phyloP scores from a whole-genome alignment of 2,888 invertebrate species.

The Stenodema calcarata region DNA sequence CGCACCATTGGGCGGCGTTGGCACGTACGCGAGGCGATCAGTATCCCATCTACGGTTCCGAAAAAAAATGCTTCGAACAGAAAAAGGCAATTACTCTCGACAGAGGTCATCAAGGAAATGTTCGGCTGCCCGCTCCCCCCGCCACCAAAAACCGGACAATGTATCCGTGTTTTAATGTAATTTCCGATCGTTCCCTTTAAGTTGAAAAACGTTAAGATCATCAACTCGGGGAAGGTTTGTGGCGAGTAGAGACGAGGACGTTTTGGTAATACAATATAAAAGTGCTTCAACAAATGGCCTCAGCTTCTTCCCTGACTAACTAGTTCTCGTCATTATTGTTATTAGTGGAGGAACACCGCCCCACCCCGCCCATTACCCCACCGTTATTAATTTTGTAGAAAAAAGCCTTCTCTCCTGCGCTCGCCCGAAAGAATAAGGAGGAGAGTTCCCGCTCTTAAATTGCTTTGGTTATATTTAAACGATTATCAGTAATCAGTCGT shows the following conservation, averaged over 20 bases:
- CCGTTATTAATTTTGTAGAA: constrained; percentile 51
- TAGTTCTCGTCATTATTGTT: constrained; percentile 51
- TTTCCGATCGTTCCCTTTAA: constrained; percentile 42
- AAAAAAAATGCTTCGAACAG: background rate
- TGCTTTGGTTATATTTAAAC: constrained; percentile 55
- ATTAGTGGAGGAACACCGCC: constrained; percentile 41
- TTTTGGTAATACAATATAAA: constrained; percentile 47
- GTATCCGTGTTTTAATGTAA: constrained; percentile 45
- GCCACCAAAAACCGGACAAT: constrained; percentile 15
- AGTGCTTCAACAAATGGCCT: constrained; percentile 46
- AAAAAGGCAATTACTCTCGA: constrained; percentile 37
- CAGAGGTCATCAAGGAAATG: constrained; percentile 25
- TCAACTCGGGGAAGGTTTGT: constrained; percentile 30
- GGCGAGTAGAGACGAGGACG: background rate
- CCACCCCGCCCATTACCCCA: constrained; percentile 45
- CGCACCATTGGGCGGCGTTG: constrained; percentile 12
- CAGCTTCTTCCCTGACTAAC: constrained; percentile 29
- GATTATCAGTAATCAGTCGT: constrained; percentile 55
- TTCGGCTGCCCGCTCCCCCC: background rate
- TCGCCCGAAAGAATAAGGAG: background rate
- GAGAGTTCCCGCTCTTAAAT: constrained; percentile 47
- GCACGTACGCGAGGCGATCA: constrained; percentile 27
- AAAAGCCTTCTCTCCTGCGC: constrained; percentile 24
- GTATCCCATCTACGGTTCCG: background rate
- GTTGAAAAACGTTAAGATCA: constrained; percentile 34